These are phyloP conservation scores for Microctonus brassicae DNA, from an alignment of 2,888 invertebrate species.

Conservation along the genomic window DNA sequence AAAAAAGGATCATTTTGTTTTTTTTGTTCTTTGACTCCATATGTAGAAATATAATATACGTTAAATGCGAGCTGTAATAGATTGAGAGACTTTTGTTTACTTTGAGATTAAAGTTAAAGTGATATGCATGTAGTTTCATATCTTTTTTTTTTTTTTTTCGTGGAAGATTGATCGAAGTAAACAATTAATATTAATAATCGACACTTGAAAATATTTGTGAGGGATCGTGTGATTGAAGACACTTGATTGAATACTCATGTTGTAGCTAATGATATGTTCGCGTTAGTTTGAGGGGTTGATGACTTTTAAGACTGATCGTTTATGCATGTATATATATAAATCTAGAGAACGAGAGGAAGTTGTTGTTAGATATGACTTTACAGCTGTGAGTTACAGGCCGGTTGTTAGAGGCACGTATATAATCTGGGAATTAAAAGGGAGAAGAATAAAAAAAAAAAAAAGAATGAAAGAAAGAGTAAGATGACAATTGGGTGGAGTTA, in stretches of 20 bases:
- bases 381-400: background rate
- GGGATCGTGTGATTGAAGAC: constrained; percentile 8
- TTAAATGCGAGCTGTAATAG: background rate
- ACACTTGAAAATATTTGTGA: background rate
- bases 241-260: constrained; percentile 10
- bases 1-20: no score
- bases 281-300: constrained; percentile 13
- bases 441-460: constrained; percentile 4
- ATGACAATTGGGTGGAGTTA: constrained; percentile 1
- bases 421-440: constrained; percentile 18
- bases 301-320: constrained; percentile 6
- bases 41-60: no score
- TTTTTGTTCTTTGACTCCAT: background rate
- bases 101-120: background rate
- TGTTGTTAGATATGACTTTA: constrained; percentile 14
- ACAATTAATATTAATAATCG: constrained; percentile 5
- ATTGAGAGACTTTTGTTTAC: background rate
- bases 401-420: constrained; percentile 13
- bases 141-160: background rate
- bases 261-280: background rate
- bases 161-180: background rate
- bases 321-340: background rate
- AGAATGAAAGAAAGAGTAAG: background rate
- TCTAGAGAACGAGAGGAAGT: constrained; percentile 11
- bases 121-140: background rate